Evolutionary conservation across 2,888 invertebrate species (phyloP).

Genomic region (Lissonota sp.): DNA sequence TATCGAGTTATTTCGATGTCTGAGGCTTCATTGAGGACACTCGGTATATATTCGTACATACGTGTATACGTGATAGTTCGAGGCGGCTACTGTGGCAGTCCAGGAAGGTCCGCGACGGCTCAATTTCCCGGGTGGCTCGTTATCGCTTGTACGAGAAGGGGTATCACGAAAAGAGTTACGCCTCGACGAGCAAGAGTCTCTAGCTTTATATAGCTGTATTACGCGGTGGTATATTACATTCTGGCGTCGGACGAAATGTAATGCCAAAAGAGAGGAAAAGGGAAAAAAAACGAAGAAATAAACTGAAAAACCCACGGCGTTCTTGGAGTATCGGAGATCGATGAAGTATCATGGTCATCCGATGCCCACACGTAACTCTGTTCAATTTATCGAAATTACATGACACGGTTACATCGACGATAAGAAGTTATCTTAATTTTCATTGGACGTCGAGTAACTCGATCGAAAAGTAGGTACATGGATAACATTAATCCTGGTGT

Average conservation of each 20-base stretch:
- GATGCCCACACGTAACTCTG: too few species aligned
- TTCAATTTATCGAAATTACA: too few species aligned
- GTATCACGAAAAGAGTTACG: conserved; percentile 64
- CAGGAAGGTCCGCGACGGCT: conserved; percentile 44
- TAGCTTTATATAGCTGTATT: conserved; percentile 35
- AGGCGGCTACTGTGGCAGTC: conserved; percentile 12
- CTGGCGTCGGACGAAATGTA: conserved; percentile 16
- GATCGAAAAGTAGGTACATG: too few species aligned
- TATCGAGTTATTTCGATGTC: too few species aligned
- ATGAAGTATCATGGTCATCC: not conserved
- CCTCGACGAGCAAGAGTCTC: conserved; percentile 34
- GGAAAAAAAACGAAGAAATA: not conserved
- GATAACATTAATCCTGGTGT: too few species aligned
- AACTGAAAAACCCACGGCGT: not conserved
- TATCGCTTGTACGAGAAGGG: conserved; percentile 61
- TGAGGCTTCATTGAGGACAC: too few species aligned
- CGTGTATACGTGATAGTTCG: conserved; percentile 1
- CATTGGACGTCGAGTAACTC: too few species aligned
- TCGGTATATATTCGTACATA: not conserved
- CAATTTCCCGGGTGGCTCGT: conserved; percentile 68
- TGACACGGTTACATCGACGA: too few species aligned
- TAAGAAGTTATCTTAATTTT: too few species aligned
- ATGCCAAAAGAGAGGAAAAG: conserved; percentile 6
- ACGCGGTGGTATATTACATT: conserved; percentile 5
- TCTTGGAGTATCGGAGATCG: conserved; percentile 14